phyloP scores from a whole-genome alignment of 2,113 vertebrate species.

The Ptyas mucosa region DNA sequence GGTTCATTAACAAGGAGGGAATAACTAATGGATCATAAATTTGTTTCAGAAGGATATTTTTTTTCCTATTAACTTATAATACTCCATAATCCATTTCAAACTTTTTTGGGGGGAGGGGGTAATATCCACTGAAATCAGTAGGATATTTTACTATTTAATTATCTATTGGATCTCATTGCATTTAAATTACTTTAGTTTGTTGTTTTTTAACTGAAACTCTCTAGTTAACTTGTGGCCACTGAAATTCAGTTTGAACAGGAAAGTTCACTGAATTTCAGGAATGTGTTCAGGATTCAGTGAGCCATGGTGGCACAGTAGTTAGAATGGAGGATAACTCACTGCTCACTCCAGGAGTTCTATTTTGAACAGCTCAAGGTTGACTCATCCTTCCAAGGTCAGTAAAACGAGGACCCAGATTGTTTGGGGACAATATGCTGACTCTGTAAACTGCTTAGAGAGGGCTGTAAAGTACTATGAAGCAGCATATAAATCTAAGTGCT shows the following conservation, averaged over 20 bases:
- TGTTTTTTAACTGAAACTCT: neutral
- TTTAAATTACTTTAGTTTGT: neutral
- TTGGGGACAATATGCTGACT: too few relatives aligned
- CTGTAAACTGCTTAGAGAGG: too few relatives aligned
- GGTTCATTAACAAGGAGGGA: neutral
- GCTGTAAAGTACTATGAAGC: too few relatives aligned
- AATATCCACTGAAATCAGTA: neutral
- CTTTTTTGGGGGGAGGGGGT: neutral
- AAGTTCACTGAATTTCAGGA: neutral
- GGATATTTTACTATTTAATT: neutral
- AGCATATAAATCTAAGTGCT: too few relatives aligned
- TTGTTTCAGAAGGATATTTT: neutral
- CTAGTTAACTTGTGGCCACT: neutral
- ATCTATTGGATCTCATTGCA: neutral
- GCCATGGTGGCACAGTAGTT: too few relatives aligned
- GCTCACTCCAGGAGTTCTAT: too few relatives aligned
- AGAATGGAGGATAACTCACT: too few relatives aligned
- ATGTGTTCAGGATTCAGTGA: neutral
- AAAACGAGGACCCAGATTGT: too few relatives aligned
- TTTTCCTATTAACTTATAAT: neutral
- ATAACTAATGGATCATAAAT: neutral
- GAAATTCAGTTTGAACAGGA: neutral
- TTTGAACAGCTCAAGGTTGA: too few relatives aligned
- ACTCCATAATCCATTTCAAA: neutral
- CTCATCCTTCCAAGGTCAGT: too few relatives aligned